Percentiles rank a stretch among this genome's conserved stretches.
Conservation (phyloP, 2,888 invertebrate genomes). For the Chaetogeoica ovagalla region DNA sequence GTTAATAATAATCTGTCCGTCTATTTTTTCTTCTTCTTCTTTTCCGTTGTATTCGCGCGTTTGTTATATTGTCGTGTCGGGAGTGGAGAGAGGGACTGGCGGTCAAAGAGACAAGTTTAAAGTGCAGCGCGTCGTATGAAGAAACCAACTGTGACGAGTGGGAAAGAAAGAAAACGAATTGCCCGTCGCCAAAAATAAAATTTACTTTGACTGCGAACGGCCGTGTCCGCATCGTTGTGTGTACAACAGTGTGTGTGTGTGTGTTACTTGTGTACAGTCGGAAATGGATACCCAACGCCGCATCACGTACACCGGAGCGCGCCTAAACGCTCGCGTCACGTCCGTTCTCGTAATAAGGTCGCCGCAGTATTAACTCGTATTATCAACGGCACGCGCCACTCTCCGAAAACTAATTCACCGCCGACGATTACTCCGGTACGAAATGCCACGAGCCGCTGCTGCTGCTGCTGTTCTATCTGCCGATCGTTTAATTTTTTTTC, state of each 20-base stretch:
- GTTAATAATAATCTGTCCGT: too few relatives aligned
- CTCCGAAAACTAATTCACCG: constrained; percentile 15
- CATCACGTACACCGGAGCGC: too few relatives aligned
- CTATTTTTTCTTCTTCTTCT: too few relatives aligned
- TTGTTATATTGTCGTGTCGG: background rate
- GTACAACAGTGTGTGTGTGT: too few relatives aligned
- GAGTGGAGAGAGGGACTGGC: background rate
- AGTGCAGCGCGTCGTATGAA: constrained; percentile 43
- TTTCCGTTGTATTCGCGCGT: background rate
- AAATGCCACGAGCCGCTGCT: too few relatives aligned
- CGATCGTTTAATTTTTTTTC: too few relatives aligned
- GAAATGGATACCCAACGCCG: background rate
- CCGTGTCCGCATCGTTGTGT: too few relatives aligned
- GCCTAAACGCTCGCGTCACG: constrained; percentile 44
- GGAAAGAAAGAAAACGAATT: background rate
- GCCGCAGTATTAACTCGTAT: background rate
- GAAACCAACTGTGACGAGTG: constrained; percentile 30
- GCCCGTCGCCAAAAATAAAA: background rate
- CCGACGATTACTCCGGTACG: background rate
- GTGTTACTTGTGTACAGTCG: too few relatives aligned
- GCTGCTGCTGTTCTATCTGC: too few relatives aligned
- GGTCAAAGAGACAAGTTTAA: constrained; percentile 52
- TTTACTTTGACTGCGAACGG: background rate
- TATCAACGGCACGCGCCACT: constrained; percentile 36
- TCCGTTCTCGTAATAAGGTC: constrained; percentile 44